Evolutionary conservation across 2,113 vertebrate genomes (phyloP).

Genomic region (Austrofundulus limnaeus): DNA sequence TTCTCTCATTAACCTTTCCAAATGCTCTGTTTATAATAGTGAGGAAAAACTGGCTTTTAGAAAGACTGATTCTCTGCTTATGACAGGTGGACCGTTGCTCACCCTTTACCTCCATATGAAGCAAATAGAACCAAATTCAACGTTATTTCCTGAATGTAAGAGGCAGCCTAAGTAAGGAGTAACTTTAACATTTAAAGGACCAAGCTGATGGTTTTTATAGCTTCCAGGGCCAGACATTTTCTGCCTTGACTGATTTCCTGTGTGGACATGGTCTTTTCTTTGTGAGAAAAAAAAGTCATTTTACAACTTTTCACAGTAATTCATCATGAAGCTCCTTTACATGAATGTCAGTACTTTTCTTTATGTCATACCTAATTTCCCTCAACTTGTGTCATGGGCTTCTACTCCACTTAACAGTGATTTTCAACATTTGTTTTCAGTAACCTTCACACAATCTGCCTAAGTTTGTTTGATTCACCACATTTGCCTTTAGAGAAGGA

Average conservation of each 20-base stretch:
- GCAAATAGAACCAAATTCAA: conserved; percentile 9
- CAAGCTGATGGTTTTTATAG: conserved; percentile 14
- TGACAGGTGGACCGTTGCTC: conserved; percentile 51
- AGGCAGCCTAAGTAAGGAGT: conserved; percentile 8
- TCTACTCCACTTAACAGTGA: neutral
- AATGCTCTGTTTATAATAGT: conserved; percentile 51
- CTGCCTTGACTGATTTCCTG: conserved; percentile 29
- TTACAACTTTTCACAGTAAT: neutral
- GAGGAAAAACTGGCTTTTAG: conserved; percentile 29
- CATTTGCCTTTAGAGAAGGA: conserved; percentile 28
- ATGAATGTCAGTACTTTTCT: neutral
- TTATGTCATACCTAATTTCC: conserved; percentile 11
- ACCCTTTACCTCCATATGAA: neutral
- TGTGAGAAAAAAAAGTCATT: neutral
- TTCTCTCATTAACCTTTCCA: conserved; percentile 68
- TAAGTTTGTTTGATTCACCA: conserved; percentile 26
- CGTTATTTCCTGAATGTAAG: conserved; percentile 3
- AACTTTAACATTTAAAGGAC: conserved; percentile 18
- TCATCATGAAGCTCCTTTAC: conserved; percentile 7
- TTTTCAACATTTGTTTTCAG: conserved; percentile 45
- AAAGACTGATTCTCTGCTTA: conserved; percentile 18
- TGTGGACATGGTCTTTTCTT: neutral
- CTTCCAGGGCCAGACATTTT: conserved; percentile 23
- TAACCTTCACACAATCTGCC: conserved; percentile 8
- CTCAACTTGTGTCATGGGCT: conserved; percentile 15